A percentile compares a stretch with the other conserved stretches of the same genome.
These are phyloP conservation scores for Drosophila nigricruria DNA, from an alignment of 2,888 invertebrate genomes.

Conservation along the genomic window DNA sequence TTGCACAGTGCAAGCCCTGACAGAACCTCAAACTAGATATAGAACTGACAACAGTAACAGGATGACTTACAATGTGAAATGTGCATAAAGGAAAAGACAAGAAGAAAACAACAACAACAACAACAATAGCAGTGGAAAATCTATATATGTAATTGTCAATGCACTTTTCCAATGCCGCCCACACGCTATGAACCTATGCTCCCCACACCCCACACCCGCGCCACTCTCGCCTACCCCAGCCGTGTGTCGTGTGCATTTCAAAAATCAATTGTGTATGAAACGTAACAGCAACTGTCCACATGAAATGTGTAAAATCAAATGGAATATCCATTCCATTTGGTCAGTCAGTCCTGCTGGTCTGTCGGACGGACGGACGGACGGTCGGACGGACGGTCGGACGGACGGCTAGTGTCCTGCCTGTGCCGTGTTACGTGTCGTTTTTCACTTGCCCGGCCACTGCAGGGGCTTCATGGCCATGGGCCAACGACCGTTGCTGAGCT, in stretches of 20 bases:
- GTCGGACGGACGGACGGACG: no score
- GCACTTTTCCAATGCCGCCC: slow-evolving; percentile 19
- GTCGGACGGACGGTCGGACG: no score
- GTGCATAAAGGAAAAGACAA: neutral
- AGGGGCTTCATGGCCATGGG: slow-evolving; percentile 68
- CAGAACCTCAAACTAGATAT: slow-evolving; percentile 1
- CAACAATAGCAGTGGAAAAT: slow-evolving; percentile 66
- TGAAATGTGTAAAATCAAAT: slow-evolving; percentile 14
- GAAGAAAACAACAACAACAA: slow-evolving; percentile 1
- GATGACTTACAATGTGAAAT: slow-evolving; percentile 48
- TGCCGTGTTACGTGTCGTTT: slow-evolving; percentile 71
- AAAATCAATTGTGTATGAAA: slow-evolving; percentile 75
- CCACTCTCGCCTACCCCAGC: neutral
- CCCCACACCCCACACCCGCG: accelerated
- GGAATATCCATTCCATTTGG: slow-evolving; percentile 21
- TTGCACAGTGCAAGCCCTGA: slow-evolving; percentile 11
- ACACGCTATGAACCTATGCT: neutral
- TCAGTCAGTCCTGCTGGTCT: neutral
- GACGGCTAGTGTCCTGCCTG: neutral
- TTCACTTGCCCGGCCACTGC: slow-evolving; percentile 76
- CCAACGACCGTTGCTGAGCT: slow-evolving; percentile 42
- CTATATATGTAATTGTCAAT: slow-evolving; percentile 55
- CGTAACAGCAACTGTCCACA: slow-evolving; percentile 44
- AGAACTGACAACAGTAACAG: slow-evolving; percentile 34
- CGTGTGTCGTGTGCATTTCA: slow-evolving; percentile 49